Evolutionary conservation across 1,140 invertebrate genomes (phyloP), one percentile per base, ranked within the genome.

Genomic region (Homalodisca vitripennis): DNA sequence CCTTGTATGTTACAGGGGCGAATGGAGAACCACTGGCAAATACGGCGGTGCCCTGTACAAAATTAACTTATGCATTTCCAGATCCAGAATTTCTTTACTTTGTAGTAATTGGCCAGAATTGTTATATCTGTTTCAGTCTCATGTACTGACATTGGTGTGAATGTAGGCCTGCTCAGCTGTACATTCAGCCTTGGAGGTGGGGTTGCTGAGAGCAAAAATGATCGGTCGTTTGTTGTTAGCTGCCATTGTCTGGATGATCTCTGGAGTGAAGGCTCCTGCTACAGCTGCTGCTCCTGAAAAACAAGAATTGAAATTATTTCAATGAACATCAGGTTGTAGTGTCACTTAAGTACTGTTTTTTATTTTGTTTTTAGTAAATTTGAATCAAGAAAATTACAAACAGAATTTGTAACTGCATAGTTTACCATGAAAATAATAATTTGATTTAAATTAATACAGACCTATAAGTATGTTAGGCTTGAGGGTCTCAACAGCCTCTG

Each of bases 151-250:
- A 75, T 95, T 84, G 1, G 95, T 97, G 74, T 89, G 79, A 46
- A 79, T 86, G 77, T 97, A 98, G 1, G 95, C 95, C 76, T 95
- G 85, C 79, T 96, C 93, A 22, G 97, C 97, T n/a, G 97, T 98
- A 77, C 96, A 98, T 81, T 99, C 97, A 2, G 97, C 95, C 82
- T 97, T 97, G 78, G 86, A 89, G 13, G 97, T 99, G 48, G 97
- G 97, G 83, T 99, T 99, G 75, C 95, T 98, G 1, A 99, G 82
- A 17, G 97, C 96, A 80, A 98, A 98, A 69, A 99, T 94, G 46
- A 98, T 86, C 0, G 95, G 95, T 32, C 82, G 81, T 17, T 88
- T 82, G 76, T 93, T 93, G 75, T 88, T 84, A 22, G 81, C 82
- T 2, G 83, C 92, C 94, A 98, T 97, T 73, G 87, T 84, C 70